These are phyloP conservation scores for Meandrina meandrites DNA, from an alignment of 92 coral and sea anemone genomes.

Conservation along the genomic window DNA sequence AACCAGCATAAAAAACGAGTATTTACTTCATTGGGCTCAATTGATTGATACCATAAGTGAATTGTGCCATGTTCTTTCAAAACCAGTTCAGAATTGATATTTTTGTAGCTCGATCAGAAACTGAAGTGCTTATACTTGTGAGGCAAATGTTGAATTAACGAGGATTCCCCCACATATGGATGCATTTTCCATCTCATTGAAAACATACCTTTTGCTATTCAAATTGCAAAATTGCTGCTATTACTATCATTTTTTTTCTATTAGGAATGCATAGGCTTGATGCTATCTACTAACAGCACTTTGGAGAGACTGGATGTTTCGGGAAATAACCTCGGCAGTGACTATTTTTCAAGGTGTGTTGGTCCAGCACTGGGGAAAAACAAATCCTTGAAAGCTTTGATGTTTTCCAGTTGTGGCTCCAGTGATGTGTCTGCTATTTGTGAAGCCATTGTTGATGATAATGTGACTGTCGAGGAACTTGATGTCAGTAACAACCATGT, in stretches of 20 bases:
- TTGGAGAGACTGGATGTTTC: conserved; percentile 71
- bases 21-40: no score
- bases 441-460: conserved; percentile 47
- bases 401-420: conserved; percentile 73
- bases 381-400: conserved; percentile 44
- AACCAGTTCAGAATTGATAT: no score
- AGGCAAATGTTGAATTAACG: no score
- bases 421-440: conserved; percentile 61
- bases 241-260: neutral
- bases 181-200: no score
- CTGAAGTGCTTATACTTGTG: no score
- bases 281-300: conserved; percentile 51
- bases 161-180: no score
- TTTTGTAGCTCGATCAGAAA: no score
- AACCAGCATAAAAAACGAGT: no score
- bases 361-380: conserved; percentile 68
- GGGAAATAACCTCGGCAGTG: conserved; percentile 71
- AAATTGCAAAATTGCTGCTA: no score
- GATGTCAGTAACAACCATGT: conserved; percentile 69
- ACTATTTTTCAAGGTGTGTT: conserved; percentile 77
- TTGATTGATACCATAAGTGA: no score
- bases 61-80: no score
- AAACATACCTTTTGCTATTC: no score
- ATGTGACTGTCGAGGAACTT: conserved; percentile 38
- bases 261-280: conserved; percentile 59